Base-by-base conservation (phyloP, 1,140 invertebrate genomes). In the Hypsibius dujardini region DNA sequence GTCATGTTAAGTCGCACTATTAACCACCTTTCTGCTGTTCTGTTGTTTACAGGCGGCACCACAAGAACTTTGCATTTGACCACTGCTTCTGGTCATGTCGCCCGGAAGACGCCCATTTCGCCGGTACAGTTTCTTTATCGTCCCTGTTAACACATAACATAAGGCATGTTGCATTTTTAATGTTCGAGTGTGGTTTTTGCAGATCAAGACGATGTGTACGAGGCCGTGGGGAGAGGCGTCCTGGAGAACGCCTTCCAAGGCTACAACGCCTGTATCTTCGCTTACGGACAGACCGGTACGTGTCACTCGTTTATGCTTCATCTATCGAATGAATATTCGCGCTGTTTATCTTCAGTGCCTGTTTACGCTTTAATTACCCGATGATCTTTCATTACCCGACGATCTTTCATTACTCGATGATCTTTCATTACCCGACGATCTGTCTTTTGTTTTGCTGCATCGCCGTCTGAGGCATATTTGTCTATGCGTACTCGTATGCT, bases 181-280 rank as follows among this genome's bases (percentile, higher is more conserved):
- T 28, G 28, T 28, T 28, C 28, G 28, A 28, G 28, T 28, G 72
- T 69, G 40, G 46, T 40, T 2, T 7, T 15, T 59, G 7, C 75
- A 81, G 81, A 82, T 71, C 88, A 90, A 79, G 79, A 82, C 71
- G 73, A 77, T 47, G 92, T 98, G n/a, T 98, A 95, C 83, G 85
- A 92, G 77, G 86, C 86, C 75, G 81, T 98, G 75, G 95, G 95
- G 72, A 83, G 86, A 73, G 92, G 92, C 79, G 90, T 98, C 74
- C 83, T 98, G 76, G 88, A 95, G 80, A 93, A 94, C 84, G 93
- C 94, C 71, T 97, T 97, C 82, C 87, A 93, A 81, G 95, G 94
- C 70, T 98, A 98, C 84, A 98, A 98, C 82, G 94, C 92, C 12
- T 98, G 94, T 80, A 95, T 98, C 79, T 97, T 98, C 82, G 95